phyloP scores from a whole-genome alignment of 2,888 invertebrate genomes.

The Drosophila mulleri region DNA sequence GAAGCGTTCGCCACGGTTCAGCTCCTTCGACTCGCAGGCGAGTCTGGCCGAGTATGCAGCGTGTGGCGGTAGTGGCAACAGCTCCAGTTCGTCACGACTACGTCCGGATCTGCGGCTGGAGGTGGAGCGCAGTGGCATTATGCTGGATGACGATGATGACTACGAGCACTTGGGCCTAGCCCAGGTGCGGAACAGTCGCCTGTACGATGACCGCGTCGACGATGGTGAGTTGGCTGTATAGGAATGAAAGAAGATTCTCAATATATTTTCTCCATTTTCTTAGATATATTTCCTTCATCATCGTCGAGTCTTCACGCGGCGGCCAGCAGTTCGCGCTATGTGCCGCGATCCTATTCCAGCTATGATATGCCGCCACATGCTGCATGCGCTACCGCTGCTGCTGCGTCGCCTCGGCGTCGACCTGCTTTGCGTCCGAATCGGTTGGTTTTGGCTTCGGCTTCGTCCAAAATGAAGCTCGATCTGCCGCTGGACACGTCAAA shows the following conservation, averaged over 20 bases:
- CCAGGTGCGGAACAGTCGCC: constrained; percentile 67
- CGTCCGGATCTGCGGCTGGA: constrained; percentile 55
- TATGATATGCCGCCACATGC: constrained; percentile 83
- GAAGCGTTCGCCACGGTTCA: constrained; percentile 85
- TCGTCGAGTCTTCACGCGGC: constrained; percentile 51
- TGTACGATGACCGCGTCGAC: constrained; percentile 68
- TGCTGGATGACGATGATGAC: constrained; percentile 54
- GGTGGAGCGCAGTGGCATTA: constrained; percentile 41
- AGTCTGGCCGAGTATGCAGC: constrained; percentile 84
- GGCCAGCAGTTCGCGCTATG: constrained; percentile 66
- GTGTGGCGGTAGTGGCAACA: constrained; percentile 36
- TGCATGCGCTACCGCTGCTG: constrained; percentile 54
- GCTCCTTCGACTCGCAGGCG: constrained; percentile 85
- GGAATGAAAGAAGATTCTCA: background rate
- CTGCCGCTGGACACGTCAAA: constrained; percentile 71
- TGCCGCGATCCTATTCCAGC: constrained; percentile 85
- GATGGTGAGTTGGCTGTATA: constrained; percentile 53
- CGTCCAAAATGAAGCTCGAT: constrained; percentile 79
- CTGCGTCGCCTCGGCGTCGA: constrained; percentile 64
- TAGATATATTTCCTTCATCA: constrained; percentile 66
- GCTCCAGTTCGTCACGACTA: constrained; percentile 23
- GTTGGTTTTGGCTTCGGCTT: constrained; percentile 64
- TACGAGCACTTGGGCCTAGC: constrained; percentile 61
- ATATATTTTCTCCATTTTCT: constrained; percentile 4
- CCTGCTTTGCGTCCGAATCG: constrained; percentile 71